Base-by-base conservation (phyloP, 2,888 invertebrate species). In the Horisme vitalbata region DNA sequence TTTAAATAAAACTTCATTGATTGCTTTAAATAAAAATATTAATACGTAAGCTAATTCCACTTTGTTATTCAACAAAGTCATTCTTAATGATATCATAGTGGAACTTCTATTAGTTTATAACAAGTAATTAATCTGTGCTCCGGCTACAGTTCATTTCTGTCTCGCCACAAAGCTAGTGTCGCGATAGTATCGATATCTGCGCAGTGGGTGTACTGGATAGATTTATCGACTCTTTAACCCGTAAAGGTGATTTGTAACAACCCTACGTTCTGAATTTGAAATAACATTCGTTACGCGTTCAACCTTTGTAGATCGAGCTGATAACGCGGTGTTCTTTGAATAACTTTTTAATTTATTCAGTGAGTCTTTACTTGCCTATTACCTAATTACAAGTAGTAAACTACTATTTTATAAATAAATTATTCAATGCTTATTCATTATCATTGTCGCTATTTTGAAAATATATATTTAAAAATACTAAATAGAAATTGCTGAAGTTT, bases 171-270 rank as follows among this genome's bases (percentile, higher is more conserved):
- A 68, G 66, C 71, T 74, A 75, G 71, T 71, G 68, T 67, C 72
- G 63, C 65, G 84, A 83, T 81, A 72, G 56, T 66, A 81, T 80
- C 82, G 60, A 59, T 55, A 56, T 61, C 64, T 60, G 61, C 61
- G 59, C 68, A 64, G 84, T 82, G 81, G 82, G 80, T 77, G 82
- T 75, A 82, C 70, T 68, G 64, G 68, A 67, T 72, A 77, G 79
- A 83, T 83, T 83, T 83, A 83, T 80, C 72, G 76, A 71, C 75
- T 72, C 70, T 71, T 78, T 79, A 70, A 71, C 71, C 80, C 74
- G 74, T 75, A 79, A 76, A 73, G 78, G 80, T 81, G 78, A 82
- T 83, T 84, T 79, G 82, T 82, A 77, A 79, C 67, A 63, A 65
- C 71, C 67, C 67, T 52, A 66, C 65, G 55, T 61, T 61, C 44